phyloP scores from a whole-genome alignment of 2,797 vertebrate genomes.

The Rhynchonycteris naso region DNA sequence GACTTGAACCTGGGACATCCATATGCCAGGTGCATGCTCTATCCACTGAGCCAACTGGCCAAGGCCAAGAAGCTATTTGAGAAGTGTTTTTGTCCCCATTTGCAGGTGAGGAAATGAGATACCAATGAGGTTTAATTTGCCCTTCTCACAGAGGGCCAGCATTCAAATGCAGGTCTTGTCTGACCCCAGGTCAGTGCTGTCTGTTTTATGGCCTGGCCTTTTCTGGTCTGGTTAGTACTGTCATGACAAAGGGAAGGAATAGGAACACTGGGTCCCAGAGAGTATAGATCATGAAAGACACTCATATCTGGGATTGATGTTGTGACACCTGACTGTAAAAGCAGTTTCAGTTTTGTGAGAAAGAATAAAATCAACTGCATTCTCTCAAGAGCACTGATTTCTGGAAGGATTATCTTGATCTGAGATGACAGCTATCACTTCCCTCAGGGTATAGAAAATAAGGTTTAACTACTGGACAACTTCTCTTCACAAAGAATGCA shows the following conservation, averaged over 20 bases:
- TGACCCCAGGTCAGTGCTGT: neutral
- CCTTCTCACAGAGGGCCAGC: neutral
- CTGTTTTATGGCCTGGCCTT: neutral
- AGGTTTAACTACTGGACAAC: neutral
- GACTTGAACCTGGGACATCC: too few species aligned
- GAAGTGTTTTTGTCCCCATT: neutral
- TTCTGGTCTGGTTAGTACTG: neutral
- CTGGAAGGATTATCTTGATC: neutral
- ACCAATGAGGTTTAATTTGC: neutral
- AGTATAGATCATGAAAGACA: neutral
- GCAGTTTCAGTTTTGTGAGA: neutral
- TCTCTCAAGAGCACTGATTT: constrained; percentile 27
- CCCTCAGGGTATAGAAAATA: neutral
- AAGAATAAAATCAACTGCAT: neutral
- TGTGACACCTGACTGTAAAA: neutral
- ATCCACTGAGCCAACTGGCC: too few species aligned
- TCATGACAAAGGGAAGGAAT: neutral
- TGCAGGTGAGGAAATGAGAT: neutral
- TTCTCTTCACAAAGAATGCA: neutral
- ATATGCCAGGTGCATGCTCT: too few species aligned
- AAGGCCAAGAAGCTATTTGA: neutral
- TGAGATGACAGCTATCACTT: neutral
- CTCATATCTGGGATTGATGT: neutral
- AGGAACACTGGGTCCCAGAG: neutral
- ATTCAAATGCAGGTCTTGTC: neutral